Conservation (phyloP, 2,797 vertebrate species). For the Enteromius treurensis region DNA sequence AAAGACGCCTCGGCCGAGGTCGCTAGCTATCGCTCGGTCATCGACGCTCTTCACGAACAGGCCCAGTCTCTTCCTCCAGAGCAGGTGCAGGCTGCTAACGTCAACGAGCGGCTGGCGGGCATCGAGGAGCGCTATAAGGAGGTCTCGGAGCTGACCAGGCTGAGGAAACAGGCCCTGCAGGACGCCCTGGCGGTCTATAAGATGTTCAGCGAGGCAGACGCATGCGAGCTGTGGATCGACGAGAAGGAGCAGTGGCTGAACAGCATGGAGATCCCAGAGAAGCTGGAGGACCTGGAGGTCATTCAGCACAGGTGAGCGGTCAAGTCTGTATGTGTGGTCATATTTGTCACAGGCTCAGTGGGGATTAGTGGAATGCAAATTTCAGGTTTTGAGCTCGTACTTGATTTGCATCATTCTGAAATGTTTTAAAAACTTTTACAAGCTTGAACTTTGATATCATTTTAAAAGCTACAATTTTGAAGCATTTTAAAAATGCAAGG, state of each 20-base stretch:
- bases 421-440: background rate
- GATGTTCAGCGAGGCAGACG: slow-evolving; percentile 93
- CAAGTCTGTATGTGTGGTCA: background rate
- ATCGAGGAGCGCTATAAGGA: slow-evolving; percentile 97
- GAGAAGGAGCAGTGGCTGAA: slow-evolving; percentile 99
- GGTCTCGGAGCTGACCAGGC: slow-evolving; percentile 88
- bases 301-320: slow-evolving; percentile 86
- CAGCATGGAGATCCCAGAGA: slow-evolving; percentile 86
- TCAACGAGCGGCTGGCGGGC: slow-evolving; percentile 85
- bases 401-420: background rate
- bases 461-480: background rate
- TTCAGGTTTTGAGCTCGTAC: background rate
- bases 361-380: background rate
- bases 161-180: slow-evolving; percentile 94
- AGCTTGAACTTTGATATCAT: background rate
- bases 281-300: slow-evolving; percentile 87
- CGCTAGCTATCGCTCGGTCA: slow-evolving; percentile 87
- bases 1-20: slow-evolving; percentile 96
- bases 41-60: slow-evolving; percentile 92
- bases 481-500: background rate
- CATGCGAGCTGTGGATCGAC: slow-evolving; percentile 94
- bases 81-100: slow-evolving; percentile 80
- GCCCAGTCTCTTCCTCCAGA: slow-evolving; percentile 82
- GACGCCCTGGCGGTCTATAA: slow-evolving; percentile 94
- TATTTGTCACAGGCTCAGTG: background rate